Evolutionary conservation across 2,797 vertebrate species (phyloP), one percentile per base, ranked within the genome.

Genomic region (Macroramphosus scolopax): DNA sequence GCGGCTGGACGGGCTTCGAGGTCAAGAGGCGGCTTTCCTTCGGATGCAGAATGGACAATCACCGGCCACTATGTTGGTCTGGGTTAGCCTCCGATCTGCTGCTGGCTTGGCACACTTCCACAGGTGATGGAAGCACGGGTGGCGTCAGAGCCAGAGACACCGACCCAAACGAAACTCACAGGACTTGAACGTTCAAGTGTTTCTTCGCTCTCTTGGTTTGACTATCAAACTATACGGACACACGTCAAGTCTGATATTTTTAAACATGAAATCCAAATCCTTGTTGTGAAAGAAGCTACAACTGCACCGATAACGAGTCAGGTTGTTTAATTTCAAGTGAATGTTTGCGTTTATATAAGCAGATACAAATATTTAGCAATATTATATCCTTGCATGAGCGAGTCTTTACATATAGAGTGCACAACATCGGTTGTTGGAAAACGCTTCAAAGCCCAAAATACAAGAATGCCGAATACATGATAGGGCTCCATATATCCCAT

Each of bases 371-470:
- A 84, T 81, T 73, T 80, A 85, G 84, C 79, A 83, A 86, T 87
- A 84, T 74, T 84, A 72, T 87, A 87, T 66, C 63, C 77, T 80
- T 84, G 87, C 87, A 88, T 87, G 87, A 80, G 51, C 9, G 24
- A 42, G 53, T 70, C 46, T 77, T 68, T 63, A 68, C 51, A 59
- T 64, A 77, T 73, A 81, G 40, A 74, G 59, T 77, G 62, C 64
- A 71, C 60, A 13, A 35, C 47, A 20, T 66, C n/a, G 66, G 66
- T 64, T 70, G 53, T 37, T 48, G 33, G 53, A 44, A 50, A 69
- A 72, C 56, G 69, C 38, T 16, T 17, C 8, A 3, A 32, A 68
- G 47, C 47, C 42, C 44, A 67, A 38, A n/a, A n/a, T n/a, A n/a
- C n/a, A n/a, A n/a, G n/a, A n/a, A n/a, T n/a, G n/a, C n/a, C n/a